These are phyloP conservation scores for Spinus olivaceus DNA, from an alignment of 2,797 vertebrate species.

Conservation along the genomic window DNA sequence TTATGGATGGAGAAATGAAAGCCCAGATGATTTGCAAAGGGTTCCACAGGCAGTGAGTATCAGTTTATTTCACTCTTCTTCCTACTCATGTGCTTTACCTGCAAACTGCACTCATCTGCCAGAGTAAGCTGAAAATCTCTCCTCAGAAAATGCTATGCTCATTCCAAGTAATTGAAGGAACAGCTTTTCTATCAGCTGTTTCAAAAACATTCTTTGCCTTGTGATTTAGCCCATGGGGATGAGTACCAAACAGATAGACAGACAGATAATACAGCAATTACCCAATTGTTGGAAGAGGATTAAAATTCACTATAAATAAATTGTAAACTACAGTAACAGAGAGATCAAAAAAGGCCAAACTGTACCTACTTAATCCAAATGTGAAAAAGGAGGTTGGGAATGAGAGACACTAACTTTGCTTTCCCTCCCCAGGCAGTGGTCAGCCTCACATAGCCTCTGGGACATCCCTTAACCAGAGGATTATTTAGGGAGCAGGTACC, in stretches of 20 bases:
- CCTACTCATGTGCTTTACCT: constrained; percentile 26
- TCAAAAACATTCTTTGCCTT: neutral
- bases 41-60: neutral
- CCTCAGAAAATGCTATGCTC: constrained; percentile 14
- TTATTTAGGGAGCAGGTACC: neutral
- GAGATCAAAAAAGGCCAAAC: neutral
- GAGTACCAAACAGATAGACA: neutral
- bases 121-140: neutral
- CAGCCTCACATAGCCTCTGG: neutral
- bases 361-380: neutral
- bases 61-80: constrained; percentile 10
- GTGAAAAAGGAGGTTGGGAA: neutral
- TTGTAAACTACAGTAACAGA: neutral
- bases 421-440: neutral
- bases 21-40: neutral
- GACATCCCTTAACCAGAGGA: neutral
- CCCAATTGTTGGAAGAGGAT: neutral
- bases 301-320: neutral
- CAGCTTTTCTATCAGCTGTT: neutral
- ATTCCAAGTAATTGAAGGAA: constrained; percentile 6
- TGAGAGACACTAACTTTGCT: neutral
- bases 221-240: neutral
- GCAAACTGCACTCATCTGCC: neutral
- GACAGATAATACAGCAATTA: neutral
- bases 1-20: constrained; percentile 31